Conservation (phyloP, 2,888 invertebrate genomes). For the Drosophila limbata region DNA sequence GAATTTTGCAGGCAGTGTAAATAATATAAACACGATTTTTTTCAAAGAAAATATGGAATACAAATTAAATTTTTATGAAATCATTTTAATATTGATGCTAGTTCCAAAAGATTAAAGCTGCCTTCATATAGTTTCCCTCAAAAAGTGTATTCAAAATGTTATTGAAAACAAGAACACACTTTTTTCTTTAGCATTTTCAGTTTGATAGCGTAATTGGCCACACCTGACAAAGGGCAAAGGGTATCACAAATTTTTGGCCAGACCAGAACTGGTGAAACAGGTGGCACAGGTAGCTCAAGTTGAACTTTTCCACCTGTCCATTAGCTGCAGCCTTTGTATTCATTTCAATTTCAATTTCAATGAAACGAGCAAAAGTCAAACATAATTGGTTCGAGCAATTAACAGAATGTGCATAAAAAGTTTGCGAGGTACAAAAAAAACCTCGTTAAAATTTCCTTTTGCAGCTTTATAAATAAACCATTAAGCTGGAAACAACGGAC, state of each 20-base stretch:
- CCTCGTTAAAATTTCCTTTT: conserved; percentile 44
- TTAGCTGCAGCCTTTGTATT: conserved; percentile 29
- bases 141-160: too few relatives aligned
- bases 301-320: conserved; percentile 23
- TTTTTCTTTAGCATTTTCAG: background rate
- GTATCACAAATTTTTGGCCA: background rate
- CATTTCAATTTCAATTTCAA: conserved; percentile 29
- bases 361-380: conserved; percentile 36
- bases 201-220: conserved; percentile 1
- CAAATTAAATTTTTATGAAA: too few relatives aligned
- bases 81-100: too few relatives aligned
- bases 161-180: too few relatives aligned
- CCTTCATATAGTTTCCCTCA: too few relatives aligned
- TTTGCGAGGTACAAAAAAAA: conserved; percentile 12
- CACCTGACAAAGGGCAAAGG: background rate
- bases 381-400: conserved; percentile 56
- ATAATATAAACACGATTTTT: too few relatives aligned
- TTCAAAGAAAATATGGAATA: too few relatives aligned
- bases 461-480: conserved; percentile 60
- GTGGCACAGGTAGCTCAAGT: conserved; percentile 5
- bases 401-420: conserved; percentile 58
- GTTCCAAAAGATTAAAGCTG: too few relatives aligned
- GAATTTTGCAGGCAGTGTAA: too few relatives aligned
- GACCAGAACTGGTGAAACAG: background rate
- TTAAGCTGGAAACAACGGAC: conserved; percentile 38